Conservation (phyloP, 2,113 vertebrate genomes). For the Arothron firmamentum region DNA sequence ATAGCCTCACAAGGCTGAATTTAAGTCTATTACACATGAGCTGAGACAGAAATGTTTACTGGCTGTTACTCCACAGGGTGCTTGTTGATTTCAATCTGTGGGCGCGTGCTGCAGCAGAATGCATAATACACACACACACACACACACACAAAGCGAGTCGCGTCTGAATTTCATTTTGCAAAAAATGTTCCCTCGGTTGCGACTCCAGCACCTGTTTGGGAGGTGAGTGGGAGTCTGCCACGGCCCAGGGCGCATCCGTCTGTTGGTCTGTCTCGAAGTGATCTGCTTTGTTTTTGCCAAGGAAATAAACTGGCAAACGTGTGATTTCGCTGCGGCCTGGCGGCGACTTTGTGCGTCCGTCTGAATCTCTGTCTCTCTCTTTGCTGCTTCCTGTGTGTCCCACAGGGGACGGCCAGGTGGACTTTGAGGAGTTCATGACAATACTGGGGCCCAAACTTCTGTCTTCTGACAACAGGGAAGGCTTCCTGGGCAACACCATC, state of each 20-base stretch:
- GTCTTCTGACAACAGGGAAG: slow-evolving; percentile 91
- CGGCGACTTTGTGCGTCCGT: not conserved
- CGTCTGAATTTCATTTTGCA: slow-evolving; percentile 26
- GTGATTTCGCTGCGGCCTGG: slow-evolving; percentile 18
- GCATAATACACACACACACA: slow-evolving; percentile 24
- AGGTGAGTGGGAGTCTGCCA: slow-evolving; percentile 24
- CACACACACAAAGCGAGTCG: slow-evolving; percentile 16
- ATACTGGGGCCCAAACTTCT: slow-evolving; percentile 96
- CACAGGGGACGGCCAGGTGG: slow-evolving; percentile 94
- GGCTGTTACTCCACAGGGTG: slow-evolving; percentile 20
- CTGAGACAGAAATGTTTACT: slow-evolving; percentile 2
- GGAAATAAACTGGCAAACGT: slow-evolving; percentile 15
- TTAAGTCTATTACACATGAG: too few species aligned
- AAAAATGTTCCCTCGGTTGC: not conserved
- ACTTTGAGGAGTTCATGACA: slow-evolving; percentile 99
- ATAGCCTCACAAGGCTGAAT: not conserved
- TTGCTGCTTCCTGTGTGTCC: slow-evolving; percentile 12
- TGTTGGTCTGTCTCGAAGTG: slow-evolving; percentile 22
- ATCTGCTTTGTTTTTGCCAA: slow-evolving; percentile 25
- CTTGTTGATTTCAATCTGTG: slow-evolving; percentile 34
- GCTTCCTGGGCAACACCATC: slow-evolving; percentile 94
- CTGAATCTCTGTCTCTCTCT: not conserved
- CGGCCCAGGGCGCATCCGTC: slow-evolving; percentile 35
- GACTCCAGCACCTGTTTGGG: slow-evolving; percentile 16
- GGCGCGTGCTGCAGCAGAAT: slow-evolving; percentile 27